Evolutionary conservation across 2,888 invertebrate species (phyloP), one percentile per base, ranked within the genome.

Genomic region (Xanthorhoe spadicearia): DNA sequence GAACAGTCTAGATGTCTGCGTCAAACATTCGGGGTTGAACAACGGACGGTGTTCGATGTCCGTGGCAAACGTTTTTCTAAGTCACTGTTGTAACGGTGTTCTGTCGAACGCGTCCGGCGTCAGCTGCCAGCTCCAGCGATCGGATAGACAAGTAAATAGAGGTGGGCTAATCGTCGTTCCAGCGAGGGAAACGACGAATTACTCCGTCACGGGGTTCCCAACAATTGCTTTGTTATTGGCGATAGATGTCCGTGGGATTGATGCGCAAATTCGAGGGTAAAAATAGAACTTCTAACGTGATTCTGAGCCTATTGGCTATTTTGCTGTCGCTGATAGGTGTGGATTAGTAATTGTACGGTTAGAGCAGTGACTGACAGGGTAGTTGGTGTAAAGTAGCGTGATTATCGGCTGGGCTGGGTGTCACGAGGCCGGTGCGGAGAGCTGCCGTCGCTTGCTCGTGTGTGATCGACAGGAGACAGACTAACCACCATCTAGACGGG

Each of bases 131-230:
- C 84, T 89, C 85, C 77, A 80, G 82, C 74, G 76, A 80, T 78
- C 80, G 79, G 90, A 90, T 85, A 85, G 92, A 93, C 92, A 92
- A 92, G 86, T 92, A 93, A 93, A 93, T 93, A 90, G 92, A 89
- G 88, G 85, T 84, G 78, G 84, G 83, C 87, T 92, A 93, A 93
- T 92, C 92, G 92, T 92, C 92, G 90, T 88, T 86, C 87, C 82
- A 85, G 85, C 76, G 85, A 89, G 90, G 92, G 92, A 92, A 93
- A 93, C 90, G 85, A 87, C 87, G 91, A 90, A 92, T 92, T 93
- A 93, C 90, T 83, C 78, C 84, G 90, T 92, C 92, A 91, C 89
- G 82, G 81, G 79, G 79, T 81, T 84, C 81, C 87, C 85, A 90
- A 83, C 92, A 83, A 90, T 91, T 87, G 90, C 88, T 87, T 90